Percentiles rank a stretch among this genome's conserved stretches.
phyloP scores from a whole-genome alignment of 2,797 vertebrate species.

The Ammospiza maritima region DNA sequence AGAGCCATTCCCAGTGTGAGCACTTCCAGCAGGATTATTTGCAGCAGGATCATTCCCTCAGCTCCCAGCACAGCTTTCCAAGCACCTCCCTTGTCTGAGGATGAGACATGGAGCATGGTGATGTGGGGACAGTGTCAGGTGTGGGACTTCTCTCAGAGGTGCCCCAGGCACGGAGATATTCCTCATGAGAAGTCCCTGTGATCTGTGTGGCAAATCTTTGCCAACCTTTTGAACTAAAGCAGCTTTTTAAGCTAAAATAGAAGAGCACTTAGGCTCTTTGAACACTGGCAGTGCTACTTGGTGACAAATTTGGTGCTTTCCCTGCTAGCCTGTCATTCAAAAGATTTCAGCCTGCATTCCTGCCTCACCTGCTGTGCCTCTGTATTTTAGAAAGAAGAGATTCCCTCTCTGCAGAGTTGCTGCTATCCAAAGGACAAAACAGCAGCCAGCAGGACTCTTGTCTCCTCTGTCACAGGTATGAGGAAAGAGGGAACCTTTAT shows the following conservation, averaged over 20 bases:
- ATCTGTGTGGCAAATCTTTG: not conserved
- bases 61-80: not conserved
- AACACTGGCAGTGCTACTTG: not conserved
- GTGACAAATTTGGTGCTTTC: not conserved
- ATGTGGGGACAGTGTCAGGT: not conserved
- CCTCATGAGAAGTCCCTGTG: not conserved
- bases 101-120: not conserved
- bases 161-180: fast-evolving
- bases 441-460: not conserved
- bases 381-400: not conserved
- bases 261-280: not conserved
- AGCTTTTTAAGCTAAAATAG: not conserved
- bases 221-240: not conserved
- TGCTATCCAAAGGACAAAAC: not conserved
- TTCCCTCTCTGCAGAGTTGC: not conserved
- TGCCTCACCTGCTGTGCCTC: not conserved
- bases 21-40: not conserved
- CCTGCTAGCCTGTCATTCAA: not conserved
- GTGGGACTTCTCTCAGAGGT: not conserved
- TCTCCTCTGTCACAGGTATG: not conserved
- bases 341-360: not conserved
- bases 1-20: not conserved
- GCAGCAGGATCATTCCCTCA: not conserved
- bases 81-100: not conserved
- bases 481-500: not conserved